Conservation (phyloP, 2,888 invertebrate species). For the Lepeophtheirus nordmannii region DNA sequence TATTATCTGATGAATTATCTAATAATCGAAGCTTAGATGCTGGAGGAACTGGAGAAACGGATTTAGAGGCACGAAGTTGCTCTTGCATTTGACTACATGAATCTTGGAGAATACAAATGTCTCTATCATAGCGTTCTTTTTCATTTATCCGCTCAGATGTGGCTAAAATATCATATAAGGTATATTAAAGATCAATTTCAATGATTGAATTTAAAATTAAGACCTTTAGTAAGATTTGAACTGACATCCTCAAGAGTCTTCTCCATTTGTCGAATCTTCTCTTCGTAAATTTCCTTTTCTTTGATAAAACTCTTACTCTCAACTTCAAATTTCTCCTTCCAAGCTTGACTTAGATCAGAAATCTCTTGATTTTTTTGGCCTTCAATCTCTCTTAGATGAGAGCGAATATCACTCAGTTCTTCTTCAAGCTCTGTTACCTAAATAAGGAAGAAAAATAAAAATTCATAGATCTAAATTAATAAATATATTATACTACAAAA, state of each 20-base stretch:
- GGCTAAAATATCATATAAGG: background rate
- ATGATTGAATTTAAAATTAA: background rate
- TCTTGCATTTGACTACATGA: conserved; percentile 13
- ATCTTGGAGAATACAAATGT: conserved; percentile 3
- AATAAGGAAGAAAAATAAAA: background rate
- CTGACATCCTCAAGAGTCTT: conserved; percentile 3
- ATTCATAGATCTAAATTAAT: too few species aligned
- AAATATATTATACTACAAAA: too few species aligned
- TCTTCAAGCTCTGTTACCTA: conserved; percentile 5
- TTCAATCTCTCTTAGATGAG: background rate
- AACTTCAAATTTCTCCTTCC: conserved; percentile 1
- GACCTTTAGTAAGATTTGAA: conserved; percentile 7
- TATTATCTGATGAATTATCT: background rate
- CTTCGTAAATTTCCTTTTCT: conserved; percentile 8
- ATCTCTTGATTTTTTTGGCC: background rate
- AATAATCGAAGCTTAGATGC: background rate
- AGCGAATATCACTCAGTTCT: background rate
- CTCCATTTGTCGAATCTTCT: background rate
- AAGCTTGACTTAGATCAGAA: background rate
- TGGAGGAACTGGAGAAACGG: conserved; percentile 11
- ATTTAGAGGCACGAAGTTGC: background rate
- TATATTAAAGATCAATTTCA: background rate
- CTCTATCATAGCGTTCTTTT: conserved; percentile 3
- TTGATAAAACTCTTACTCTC: background rate
- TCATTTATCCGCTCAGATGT: background rate